Base-by-base conservation (phyloP, 2,113 vertebrate genomes). In the Phoenicopterus ruber region DNA sequence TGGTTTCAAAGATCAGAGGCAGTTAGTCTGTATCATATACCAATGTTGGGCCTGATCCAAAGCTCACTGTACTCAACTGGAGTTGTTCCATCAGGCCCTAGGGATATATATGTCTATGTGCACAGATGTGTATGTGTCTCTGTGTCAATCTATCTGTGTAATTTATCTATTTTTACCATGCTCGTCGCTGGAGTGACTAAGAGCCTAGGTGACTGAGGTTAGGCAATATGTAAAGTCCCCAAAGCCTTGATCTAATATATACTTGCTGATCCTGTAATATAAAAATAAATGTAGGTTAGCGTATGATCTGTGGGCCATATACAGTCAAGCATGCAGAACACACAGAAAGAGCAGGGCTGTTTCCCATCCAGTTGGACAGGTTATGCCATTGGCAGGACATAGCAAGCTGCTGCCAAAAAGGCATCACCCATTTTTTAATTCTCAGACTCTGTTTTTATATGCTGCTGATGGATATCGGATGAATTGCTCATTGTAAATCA, bases 401-500 rank as follows among this genome's bases (percentile, higher is more conserved):
- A 84, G 88, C 65, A 94, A 94, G 42, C n/a, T 69, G 31, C 94
- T 96, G 96, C 97, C 98, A 98, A 97, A 96, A 87, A 97, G 95
- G 93, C 95, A 98, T 97, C 94, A 97, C 95, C 96, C 90, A 86
- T 95, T 97, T 97, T 93, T 97, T 85, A 95, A 91, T 86, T 80
- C 82, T 96, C 59, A 93, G 94, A 83, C 86, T 96, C 82, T 87
- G 81, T 95, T 98, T 97, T 96, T 96, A 87, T 96, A 87, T 54
- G 57, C 85, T 94, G 96, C 88, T 93, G 94, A 96, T 97, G 94
- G 94, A 97, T 97, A 94, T 96, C 9, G 81, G 89, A 97, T 96
- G 94, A 97, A 91, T 91, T 49, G 49, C 88, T 97, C 80, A 25
- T 82, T 97, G 91, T 97, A 97, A 98, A 97, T 98, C 97, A 98